Evolutionary conservation across 2,797 vertebrate genomes (phyloP).

Genomic region (Natrix natrix): DNA sequence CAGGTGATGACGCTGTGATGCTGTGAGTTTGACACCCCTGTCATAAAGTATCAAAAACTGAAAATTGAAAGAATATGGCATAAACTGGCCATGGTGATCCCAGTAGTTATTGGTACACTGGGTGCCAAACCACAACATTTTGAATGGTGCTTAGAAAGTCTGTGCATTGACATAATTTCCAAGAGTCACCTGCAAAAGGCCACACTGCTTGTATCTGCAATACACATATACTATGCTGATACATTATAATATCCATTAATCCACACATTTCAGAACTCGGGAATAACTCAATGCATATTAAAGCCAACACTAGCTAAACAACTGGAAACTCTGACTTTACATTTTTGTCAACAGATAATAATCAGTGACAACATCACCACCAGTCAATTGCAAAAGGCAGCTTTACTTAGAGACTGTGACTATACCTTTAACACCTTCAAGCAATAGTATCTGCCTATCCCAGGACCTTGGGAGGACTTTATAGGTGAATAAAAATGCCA

Average conservation of each 20-base stretch:
- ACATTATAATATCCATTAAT: not conserved
- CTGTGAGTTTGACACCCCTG: too few relatives aligned
- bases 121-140: not conserved
- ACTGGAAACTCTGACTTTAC: not conserved
- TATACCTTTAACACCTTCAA: not conserved
- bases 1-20: too few relatives aligned
- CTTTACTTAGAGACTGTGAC: not conserved
- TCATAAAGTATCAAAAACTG: not conserved
- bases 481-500: not conserved
- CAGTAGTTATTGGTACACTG: not conserved
- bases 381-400: not conserved
- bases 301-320: not conserved
- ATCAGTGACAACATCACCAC: not conserved
- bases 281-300: not conserved
- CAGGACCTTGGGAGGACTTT: not conserved
- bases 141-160: not conserved
- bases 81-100: not conserved
- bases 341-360: not conserved
- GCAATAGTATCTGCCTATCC: not conserved
- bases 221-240: not conserved
- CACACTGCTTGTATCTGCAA: not conserved
- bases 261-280: not conserved
- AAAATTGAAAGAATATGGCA: not conserved
- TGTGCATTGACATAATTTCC: not conserved
- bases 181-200: not conserved